phyloP scores from a whole-genome alignment of 2,113 vertebrate species.

The Myrmophylax atrothorax region DNA sequence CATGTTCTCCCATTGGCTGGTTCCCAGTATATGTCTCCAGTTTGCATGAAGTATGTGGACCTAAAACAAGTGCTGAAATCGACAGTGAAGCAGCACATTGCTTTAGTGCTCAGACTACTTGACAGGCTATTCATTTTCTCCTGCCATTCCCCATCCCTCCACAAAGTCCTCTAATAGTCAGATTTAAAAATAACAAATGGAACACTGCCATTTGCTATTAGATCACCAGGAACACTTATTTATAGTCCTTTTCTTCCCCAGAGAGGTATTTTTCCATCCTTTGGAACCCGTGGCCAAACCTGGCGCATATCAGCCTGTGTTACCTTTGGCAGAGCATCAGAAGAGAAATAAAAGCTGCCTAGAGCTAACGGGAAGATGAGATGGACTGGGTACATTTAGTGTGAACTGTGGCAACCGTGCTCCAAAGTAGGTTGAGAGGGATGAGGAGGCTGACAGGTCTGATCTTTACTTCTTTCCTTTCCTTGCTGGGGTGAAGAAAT shows the following conservation, averaged over 20 bases:
- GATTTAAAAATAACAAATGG: conserved; percentile 24
- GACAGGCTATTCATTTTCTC: neutral
- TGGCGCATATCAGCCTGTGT: fast-evolving
- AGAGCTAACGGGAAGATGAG: neutral
- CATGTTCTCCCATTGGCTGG: neutral
- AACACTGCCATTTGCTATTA: neutral
- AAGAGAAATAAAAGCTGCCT: neutral
- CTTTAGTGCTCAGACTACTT: neutral
- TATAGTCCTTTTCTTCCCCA: neutral
- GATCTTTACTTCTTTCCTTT: neutral
- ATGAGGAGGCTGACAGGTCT: neutral
- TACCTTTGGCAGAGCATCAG: neutral
- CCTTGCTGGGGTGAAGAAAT: neutral
- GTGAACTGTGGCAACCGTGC: neutral
- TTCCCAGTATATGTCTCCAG: neutral
- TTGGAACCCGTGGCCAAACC: neutral
- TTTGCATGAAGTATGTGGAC: neutral
- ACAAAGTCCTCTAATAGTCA: neutral
- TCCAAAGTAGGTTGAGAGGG: neutral
- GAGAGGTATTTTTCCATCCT: neutral
- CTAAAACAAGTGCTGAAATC: neutral
- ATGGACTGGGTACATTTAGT: neutral
- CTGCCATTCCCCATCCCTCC: neutral
- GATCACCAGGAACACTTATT: neutral
- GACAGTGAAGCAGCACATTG: neutral